These are phyloP conservation scores for Plebejus anna DNA, from an alignment of 2,888 invertebrate species.

Conservation along the genomic window DNA sequence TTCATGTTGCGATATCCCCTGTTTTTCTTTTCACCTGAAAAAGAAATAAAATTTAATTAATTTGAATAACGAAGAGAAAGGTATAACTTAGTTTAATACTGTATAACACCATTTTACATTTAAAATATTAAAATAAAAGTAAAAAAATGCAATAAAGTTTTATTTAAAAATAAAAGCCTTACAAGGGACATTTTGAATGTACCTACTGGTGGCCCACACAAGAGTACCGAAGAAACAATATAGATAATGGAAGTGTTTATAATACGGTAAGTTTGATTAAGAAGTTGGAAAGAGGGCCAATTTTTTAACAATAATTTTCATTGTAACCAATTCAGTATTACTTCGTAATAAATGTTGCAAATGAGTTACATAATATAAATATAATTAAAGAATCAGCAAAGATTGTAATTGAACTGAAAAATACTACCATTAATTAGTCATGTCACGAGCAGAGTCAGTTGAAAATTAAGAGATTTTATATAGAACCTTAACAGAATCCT, in stretches of 20 bases:
- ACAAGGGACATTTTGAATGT: background rate
- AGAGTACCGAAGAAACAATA: background rate
- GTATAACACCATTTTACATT: background rate
- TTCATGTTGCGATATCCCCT: background rate
- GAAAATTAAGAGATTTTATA: too few species aligned
- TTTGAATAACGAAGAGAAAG: background rate
- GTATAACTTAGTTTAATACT: too few species aligned
- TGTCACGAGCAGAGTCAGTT: too few species aligned
- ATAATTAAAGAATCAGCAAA: too few species aligned
- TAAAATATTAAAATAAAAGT: background rate
- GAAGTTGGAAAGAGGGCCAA: too few species aligned
- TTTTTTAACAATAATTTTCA: too few species aligned
- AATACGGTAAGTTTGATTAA: too few species aligned
- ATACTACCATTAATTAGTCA: too few species aligned
- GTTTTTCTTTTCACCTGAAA: slow-evolving; percentile 3
- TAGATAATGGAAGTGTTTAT: background rate
- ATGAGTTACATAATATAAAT: too few species aligned
- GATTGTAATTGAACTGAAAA: too few species aligned
- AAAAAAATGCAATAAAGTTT: background rate
- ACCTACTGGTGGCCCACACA: background rate
- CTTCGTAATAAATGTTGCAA: too few species aligned
- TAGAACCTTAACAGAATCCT: background rate
- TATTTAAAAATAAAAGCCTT: background rate
- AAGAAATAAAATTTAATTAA: background rate
- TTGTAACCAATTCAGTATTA: too few species aligned